A percentile compares a stretch with the other conserved stretches of the same genome.
Evolutionary conservation across 2,888 invertebrate genomes (phyloP).

Genomic region (Dione juno): DNA sequence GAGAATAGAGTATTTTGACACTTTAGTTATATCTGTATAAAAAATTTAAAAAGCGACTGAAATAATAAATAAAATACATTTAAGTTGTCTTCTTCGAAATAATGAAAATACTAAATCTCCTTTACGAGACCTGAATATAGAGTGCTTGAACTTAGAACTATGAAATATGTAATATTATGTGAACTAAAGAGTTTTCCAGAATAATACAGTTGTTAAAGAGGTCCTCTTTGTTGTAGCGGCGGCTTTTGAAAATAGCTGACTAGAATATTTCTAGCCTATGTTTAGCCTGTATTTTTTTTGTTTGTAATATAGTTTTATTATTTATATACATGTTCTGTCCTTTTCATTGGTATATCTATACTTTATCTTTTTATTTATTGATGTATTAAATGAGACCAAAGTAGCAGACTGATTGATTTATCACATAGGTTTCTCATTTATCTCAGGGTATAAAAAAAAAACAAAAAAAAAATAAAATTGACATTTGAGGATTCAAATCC

Average conservation of each 20-base stretch:
- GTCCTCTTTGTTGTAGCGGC: background rate
- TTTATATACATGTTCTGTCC: background rate
- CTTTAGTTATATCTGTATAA: too few relatives aligned
- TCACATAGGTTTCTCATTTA: too few relatives aligned
- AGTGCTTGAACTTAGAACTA: slow-evolving; percentile 31
- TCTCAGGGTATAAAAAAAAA: too few relatives aligned
- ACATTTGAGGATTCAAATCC: too few relatives aligned
- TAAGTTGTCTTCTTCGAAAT: slow-evolving; percentile 24
- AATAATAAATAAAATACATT: slow-evolving; percentile 10
- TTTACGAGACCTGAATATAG: slow-evolving; percentile 41
- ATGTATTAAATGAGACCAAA: too few relatives aligned
- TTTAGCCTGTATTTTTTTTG: slow-evolving; percentile 1
- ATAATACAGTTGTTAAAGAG: slow-evolving; percentile 14
- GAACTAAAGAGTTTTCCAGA: slow-evolving; percentile 21
- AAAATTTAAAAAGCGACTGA: too few relatives aligned
- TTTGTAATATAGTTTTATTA: background rate
- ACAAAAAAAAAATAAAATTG: too few relatives aligned
- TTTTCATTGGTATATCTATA: background rate
- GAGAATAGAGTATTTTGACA: too few relatives aligned
- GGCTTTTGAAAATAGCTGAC: slow-evolving; percentile 21
- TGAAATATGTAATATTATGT: slow-evolving; percentile 13
- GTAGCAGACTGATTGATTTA: background rate
- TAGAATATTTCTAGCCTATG: background rate
- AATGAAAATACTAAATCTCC: slow-evolving; percentile 43
- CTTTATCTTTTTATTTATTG: too few relatives aligned